Base-by-base conservation (phyloP, 1,140 invertebrate genomes). In the Papilio polytes region DNA sequence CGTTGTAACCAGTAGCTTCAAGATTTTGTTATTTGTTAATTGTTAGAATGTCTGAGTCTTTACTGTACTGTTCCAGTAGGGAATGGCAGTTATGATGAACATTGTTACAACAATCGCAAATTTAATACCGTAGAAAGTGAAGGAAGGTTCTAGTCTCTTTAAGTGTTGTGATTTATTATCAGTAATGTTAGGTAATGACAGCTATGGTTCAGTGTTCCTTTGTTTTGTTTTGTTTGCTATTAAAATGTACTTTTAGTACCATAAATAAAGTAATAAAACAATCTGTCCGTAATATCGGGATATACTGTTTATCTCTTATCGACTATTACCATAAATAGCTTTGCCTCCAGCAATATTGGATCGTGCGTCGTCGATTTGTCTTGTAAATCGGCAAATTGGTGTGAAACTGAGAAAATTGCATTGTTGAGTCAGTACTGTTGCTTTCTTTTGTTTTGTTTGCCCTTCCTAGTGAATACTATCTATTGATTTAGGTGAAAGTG, bases 391-490 rank as follows among this genome's bases (percentile, higher is more conserved):
- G 86, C 85, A 87, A 88, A 90, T 90, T 86, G 87, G 87, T 90
- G 88, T 88, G 87, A 90, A 91, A 88, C 86, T 81, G 83, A 83
- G 87, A 85, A 90, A 92, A 88, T 88, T 87, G 81, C 81, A 36
- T 72, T 84, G 80, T 66, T 26, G 26, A 70, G 63, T 70, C 13
- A 81, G 83, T 84, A 77, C 84, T 85, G 79, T 82, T 66, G 82
- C 86, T 87, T 91, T 91, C 87, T 85, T 86, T 85, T 85, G 79
- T 74, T 80, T 81, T 46, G 80, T 84, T 83, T 83, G 87, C 89
- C 88, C 87, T 90, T 89, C 84, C 83, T 80, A 76, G 82, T 84
- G 88, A 84, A 90, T 87, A 89, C 84, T 86, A 82, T 85, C 26
- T 63, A 86, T 89, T 82, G 83, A 81, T 87, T 82, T 80, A 63